Evolutionary conservation across 2,888 invertebrate species (phyloP).

Genomic region (Troides helena): DNA sequence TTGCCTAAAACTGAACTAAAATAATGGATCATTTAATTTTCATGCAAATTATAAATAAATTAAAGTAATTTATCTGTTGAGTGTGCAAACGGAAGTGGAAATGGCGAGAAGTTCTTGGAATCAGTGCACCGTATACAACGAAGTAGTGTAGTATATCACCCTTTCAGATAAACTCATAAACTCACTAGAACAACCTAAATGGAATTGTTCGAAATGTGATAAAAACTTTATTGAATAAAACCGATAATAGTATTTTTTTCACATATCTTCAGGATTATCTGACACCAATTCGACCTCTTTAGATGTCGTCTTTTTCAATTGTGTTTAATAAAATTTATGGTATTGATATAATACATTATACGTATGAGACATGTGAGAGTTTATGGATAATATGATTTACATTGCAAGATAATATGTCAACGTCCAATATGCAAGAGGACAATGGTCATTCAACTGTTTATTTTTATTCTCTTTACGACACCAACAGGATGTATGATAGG

Average conservation of each 20-base stretch:
- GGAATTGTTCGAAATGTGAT: neutral
- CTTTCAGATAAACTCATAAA: neutral
- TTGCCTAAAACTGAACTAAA: no score
- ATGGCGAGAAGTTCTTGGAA: neutral
- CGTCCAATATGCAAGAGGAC: neutral
- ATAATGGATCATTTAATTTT: neutral
- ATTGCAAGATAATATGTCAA: neutral
- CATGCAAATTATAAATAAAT: neutral
- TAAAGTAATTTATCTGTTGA: neutral
- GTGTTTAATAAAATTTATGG: no score
- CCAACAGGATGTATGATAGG: neutral
- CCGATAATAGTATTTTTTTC: neutral
- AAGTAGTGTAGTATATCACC: neutral
- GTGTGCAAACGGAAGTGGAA: neutral
- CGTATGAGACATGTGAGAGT: no score
- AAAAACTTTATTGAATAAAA: neutral
- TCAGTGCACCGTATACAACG: neutral
- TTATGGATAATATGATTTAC: neutral
- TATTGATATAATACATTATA: no score
- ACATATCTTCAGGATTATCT: no score
- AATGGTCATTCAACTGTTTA: conserved; percentile 1
- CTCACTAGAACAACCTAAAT: neutral
- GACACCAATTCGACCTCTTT: no score
- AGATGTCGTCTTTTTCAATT: no score
- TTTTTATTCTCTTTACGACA: conserved; percentile 7